phyloP scores from a whole-genome alignment of 2,113 vertebrate species.

The Scophthalmus maximus region DNA sequence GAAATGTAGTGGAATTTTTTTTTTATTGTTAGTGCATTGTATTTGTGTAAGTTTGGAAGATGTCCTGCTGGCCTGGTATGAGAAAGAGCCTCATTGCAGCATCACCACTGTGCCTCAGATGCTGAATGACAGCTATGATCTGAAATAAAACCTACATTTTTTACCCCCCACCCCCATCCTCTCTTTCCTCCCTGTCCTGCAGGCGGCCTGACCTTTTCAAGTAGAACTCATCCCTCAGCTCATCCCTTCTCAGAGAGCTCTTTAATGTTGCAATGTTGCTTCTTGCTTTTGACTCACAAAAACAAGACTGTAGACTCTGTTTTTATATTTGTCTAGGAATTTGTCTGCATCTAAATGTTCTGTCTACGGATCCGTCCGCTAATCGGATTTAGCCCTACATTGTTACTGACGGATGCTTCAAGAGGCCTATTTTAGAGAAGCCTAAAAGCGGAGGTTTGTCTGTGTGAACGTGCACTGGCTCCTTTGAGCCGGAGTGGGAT shows the following conservation, averaged over 20 bases:
- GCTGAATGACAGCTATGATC: slow-evolving; percentile 34
- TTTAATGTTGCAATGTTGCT: not conserved
- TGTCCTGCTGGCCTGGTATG: slow-evolving; percentile 6
- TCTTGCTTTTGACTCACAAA: not conserved
- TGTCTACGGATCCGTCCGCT: slow-evolving; percentile 10
- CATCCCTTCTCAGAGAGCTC: slow-evolving; percentile 29
- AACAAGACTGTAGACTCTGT: not conserved
- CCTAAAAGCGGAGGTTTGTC: not conserved
- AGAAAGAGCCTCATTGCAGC: slow-evolving; percentile 7
- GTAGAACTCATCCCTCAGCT: slow-evolving; percentile 33
- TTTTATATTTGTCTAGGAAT: not conserved
- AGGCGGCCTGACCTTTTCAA: slow-evolving; percentile 51
- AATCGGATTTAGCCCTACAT: not conserved
- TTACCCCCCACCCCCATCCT: too few species aligned
- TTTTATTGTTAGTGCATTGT: too few species aligned
- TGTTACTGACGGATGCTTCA: not conserved
- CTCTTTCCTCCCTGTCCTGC: slow-evolving; percentile 16
- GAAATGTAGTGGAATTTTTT: too few species aligned
- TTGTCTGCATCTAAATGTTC: slow-evolving; percentile 3
- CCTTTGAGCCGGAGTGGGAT: slow-evolving; percentile 18
- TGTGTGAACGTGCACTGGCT: slow-evolving; percentile 6
- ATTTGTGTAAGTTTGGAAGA: slow-evolving; percentile 26
- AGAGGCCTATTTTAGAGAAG: not conserved
- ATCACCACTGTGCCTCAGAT: slow-evolving; percentile 16
- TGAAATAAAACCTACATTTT: slow-evolving; percentile 15